Conservation (phyloP, 2,888 invertebrate genomes). For the Cephalotes varians region DNA sequence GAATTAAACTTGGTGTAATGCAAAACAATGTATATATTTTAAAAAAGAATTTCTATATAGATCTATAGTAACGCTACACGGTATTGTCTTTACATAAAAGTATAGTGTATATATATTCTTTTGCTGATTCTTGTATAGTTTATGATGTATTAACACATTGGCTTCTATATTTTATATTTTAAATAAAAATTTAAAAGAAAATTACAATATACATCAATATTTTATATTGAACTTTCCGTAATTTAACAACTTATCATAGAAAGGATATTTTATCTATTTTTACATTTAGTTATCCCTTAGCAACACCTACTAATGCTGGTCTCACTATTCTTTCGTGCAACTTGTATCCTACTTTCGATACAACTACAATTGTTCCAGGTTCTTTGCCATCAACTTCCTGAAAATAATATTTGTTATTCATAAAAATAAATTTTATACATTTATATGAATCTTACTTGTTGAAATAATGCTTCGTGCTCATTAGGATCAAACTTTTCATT, state of each 20-base stretch:
- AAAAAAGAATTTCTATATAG: not conserved
- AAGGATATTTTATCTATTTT: conserved; percentile 3
- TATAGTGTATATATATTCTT: not conserved
- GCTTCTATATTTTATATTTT: conserved; percentile 1
- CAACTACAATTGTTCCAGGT: conserved; percentile 95
- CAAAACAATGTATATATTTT: not conserved
- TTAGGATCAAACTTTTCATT: conserved; percentile 99
- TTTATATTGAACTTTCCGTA: conserved; percentile 1
- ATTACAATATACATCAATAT: conserved; percentile 17
- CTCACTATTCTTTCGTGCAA: conserved; percentile 97
- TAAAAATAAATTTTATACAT: not conserved
- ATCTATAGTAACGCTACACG: not conserved
- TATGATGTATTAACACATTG: not conserved
- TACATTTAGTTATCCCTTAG: conserved; percentile 87
- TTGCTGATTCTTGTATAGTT: not conserved
- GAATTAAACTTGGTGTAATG: not conserved
- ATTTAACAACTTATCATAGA: conserved; percentile 30
- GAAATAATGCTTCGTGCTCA: conserved; percentile 97
- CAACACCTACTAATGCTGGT: conserved; percentile 98
- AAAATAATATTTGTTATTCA: conserved; percentile 25
- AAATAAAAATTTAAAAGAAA: conserved; percentile 30
- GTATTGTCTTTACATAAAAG: not conserved
- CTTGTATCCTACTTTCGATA: conserved; percentile 98
- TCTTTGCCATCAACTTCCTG: conserved; percentile 92
- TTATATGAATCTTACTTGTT: conserved; percentile 89